phyloP scores from a whole-genome alignment of 2,888 invertebrate species.

The Macrosoma leucophasiata region DNA sequence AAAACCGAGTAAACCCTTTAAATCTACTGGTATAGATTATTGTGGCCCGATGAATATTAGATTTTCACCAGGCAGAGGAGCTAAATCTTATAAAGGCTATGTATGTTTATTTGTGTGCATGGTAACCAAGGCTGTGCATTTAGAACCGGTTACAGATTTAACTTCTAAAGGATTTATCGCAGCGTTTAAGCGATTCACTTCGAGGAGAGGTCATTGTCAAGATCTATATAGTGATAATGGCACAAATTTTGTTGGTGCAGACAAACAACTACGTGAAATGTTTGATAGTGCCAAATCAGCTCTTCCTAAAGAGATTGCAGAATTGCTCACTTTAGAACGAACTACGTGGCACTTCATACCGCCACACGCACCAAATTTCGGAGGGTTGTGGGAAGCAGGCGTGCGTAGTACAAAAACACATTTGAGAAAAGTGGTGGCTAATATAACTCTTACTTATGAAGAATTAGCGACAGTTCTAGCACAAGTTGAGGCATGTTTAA shows the following conservation, averaged over 20 bases:
- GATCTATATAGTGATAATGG: conserved; percentile 24
- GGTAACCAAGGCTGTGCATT: conserved; percentile 22
- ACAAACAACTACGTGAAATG: conserved; percentile 12
- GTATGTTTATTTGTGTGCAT: conserved; percentile 26
- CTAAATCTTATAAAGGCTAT: conserved; percentile 24
- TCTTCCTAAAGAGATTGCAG: conserved; percentile 10
- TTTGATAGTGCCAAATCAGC: conserved; percentile 12
- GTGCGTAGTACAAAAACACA: conserved; percentile 11
- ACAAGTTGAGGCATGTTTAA: conserved; percentile 23
- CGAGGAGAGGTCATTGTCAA: conserved; percentile 16
- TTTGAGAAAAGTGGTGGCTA: conserved; percentile 11
- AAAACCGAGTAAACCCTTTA: conserved; percentile 22
- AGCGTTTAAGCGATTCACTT: conserved; percentile 19
- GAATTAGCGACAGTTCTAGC: conserved; percentile 21
- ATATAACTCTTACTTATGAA: too few relatives aligned
- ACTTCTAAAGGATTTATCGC: conserved; percentile 26
- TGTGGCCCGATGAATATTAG: conserved; percentile 22
- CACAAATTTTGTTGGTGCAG: conserved; percentile 24
- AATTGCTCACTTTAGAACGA: conserved; percentile 6
- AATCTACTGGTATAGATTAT: conserved; percentile 25
- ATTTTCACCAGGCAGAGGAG: conserved; percentile 23
- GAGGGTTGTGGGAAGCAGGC: conserved; percentile 22
- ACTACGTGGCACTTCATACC: conserved; percentile 21
- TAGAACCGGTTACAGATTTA: conserved; percentile 25
- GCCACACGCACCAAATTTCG: conserved; percentile 20